Base-by-base conservation (phyloP, 1,140 invertebrate species). In the Campoletis sonorensis region DNA sequence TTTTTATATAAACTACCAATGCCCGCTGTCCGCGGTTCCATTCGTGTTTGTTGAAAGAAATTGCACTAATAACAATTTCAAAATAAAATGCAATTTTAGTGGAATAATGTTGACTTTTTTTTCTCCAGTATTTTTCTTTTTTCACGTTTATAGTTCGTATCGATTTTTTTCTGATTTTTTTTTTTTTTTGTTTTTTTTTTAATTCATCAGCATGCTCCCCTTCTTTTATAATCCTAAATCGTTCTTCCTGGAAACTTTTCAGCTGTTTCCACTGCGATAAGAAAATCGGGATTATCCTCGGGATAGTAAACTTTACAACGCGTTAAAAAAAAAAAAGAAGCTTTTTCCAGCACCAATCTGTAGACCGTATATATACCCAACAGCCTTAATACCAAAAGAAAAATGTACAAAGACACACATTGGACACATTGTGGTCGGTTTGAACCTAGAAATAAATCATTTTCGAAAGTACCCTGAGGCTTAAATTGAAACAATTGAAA, bases 181-280 rank as follows among this genome's bases (percentile, higher is more conserved):
- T 54, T 64, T 64, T 4, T 26, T 64, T 64, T 2, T 26, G 8
- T 26, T 64, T 26, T 13, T 64, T 1, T 54, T 64, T 64, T 4
- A 4, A 26, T 64, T 64, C 15, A 64, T 64, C 61, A 64, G 61
- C 21, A 13, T 27, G 1, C 21, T n/a, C 21, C 61, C 3, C 61
- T 8, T 10, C 23, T 23, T 15, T 23, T 64, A 54, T 54, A 64
- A 23, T 64, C 23, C 21, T 64, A 16, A 64, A 26, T 26, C 61
- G 18, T 26, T 26, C 61, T 7, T 26, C 61, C 23, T n/a, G n/a
- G 8, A 64, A 64, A 64, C 61, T 64, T 64, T 64, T 64, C 61
- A 23, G 61, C 61, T 64, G 61, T 64, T 64, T 64, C 61, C 27
- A 64, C 61, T 64, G 23, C 61, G 61, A 64, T 64, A 64, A 64